Base-by-base conservation (phyloP, 2,797 vertebrate genomes). In the Hippopotamyrus pictus region DNA sequence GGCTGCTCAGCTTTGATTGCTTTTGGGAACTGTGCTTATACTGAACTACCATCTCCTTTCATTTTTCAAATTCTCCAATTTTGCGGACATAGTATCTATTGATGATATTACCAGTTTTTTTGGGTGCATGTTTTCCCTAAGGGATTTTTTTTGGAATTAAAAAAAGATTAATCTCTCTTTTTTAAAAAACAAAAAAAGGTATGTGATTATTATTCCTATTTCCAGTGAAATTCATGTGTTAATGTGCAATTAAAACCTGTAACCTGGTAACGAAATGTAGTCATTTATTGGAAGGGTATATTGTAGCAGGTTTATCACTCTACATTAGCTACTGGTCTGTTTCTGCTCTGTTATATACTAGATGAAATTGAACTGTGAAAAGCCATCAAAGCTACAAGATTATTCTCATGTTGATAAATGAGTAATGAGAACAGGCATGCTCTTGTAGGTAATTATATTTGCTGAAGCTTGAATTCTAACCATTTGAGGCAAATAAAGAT, bases 1-100 rank as follows among this genome's bases (percentile, higher is more conserved):
- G 95, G 94, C 93, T 93, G 94, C 90, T 91, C 90, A 37, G 93
- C 95, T 95, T 95, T 93, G 88, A 93, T 92, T 94, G 92, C 91
- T 91, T 93, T 91, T 93, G 94, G 94, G 93, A 93, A 92, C 93
- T 93, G 73, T 90, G 89, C 89, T 90, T 90, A 50, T 12, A 22
- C 82, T 65, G 37, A 93, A 94, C 92, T 93, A 93, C 89, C 91
- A 94, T 88, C 91, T 92, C 73, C 62, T 59, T 90, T 94, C 92
- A 92, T 92, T 93, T 87, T 89, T 92, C 90, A 93, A 93, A 87
- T 73, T 73, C 54, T 46, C 54, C 25, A 59, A 41, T n/a, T 82
- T 86, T 90, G 48, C 51, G 85, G 85, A 87, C 65, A 90, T 54
- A 88, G 91, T 91, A 94, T 93, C 92, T 89, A 92, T 91, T 90